A percentile compares a stretch with the other conserved stretches of the same genome.
phyloP scores from a whole-genome alignment of 1,140 invertebrate genomes.

The Drosophila nasuta region DNA sequence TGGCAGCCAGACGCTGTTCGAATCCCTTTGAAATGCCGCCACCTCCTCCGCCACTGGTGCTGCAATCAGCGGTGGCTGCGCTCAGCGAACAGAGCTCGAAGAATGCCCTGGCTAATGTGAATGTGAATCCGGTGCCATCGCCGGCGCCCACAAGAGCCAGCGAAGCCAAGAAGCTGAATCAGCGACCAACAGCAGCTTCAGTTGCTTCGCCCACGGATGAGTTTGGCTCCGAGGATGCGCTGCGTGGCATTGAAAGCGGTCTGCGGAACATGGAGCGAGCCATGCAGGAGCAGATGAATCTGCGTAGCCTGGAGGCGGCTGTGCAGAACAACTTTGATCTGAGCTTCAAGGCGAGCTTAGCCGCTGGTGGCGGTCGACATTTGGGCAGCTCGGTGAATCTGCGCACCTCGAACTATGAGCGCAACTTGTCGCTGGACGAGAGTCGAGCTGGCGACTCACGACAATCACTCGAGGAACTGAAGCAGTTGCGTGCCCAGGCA shows the following conservation, averaged over 20 bases:
- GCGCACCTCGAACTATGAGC: slow-evolving; percentile 66
- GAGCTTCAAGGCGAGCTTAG: slow-evolving; percentile 76
- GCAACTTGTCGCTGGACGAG: slow-evolving; percentile 76
- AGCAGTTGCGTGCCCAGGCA: slow-evolving; percentile 77
- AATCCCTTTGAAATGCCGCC: slow-evolving; percentile 81
- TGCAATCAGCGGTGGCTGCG: slow-evolving; percentile 66
- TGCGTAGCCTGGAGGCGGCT: slow-evolving; percentile 75
- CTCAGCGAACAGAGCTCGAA: slow-evolving; percentile 72
- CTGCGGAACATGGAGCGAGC: slow-evolving; percentile 84
- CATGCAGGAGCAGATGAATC: slow-evolving; percentile 85
- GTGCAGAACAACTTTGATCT: slow-evolving; percentile 81
- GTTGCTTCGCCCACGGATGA: slow-evolving; percentile 77
- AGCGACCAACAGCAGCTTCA: slow-evolving; percentile 20
- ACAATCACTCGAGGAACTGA: slow-evolving; percentile 79
- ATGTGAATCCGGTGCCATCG: slow-evolving; percentile 62
- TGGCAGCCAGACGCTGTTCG: slow-evolving; percentile 67
- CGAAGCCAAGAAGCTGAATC: slow-evolving; percentile 72
- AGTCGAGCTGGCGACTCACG: slow-evolving; percentile 66
- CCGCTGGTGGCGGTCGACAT: slow-evolving; percentile 57
- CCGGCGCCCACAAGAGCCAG: slow-evolving; percentile 75
- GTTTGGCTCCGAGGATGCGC: slow-evolving; percentile 83
- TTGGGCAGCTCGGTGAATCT: slow-evolving; percentile 74
- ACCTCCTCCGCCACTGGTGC: slow-evolving; percentile 62
- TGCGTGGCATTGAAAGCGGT: slow-evolving; percentile 83
- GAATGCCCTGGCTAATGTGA: slow-evolving; percentile 39